Evolutionary conservation across 2,888 invertebrate species (phyloP).

Genomic region (Rhyacophila evoluta): DNA sequence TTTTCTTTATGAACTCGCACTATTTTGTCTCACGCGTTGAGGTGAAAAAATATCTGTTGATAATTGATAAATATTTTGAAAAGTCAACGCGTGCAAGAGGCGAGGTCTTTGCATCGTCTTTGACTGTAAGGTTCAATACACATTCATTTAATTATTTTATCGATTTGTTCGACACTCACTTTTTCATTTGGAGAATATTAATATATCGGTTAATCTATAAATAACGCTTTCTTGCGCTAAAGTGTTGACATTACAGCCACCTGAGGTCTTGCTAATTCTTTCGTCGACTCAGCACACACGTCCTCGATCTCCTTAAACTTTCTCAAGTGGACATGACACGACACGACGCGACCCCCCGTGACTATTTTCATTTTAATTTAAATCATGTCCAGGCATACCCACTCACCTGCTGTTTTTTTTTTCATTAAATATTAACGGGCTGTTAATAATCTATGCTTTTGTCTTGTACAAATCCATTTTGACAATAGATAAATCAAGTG

Average conservation of each 20-base stretch:
- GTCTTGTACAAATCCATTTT: background rate
- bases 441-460: background rate
- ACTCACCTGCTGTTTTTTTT: background rate
- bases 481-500: conserved; percentile 12
- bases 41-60: background rate
- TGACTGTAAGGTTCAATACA: no score
- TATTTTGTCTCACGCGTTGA: background rate
- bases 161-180: no score
- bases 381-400: background rate
- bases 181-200: no score
- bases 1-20: background rate
- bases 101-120: no score
- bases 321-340: background rate
- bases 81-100: no score
- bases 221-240: background rate
- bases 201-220: no score
- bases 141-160: no score
- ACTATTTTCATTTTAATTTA: background rate
- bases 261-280: background rate
- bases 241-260: background rate
- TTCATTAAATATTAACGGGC: background rate
- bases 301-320: background rate
- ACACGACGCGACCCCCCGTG: background rate
- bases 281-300: background rate
- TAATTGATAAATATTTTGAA: no score